These are phyloP conservation scores for pig (Sus scrofa) DNA, from an alignment of 2,113 vertebrate species.

Conservation along the genomic window DNA sequence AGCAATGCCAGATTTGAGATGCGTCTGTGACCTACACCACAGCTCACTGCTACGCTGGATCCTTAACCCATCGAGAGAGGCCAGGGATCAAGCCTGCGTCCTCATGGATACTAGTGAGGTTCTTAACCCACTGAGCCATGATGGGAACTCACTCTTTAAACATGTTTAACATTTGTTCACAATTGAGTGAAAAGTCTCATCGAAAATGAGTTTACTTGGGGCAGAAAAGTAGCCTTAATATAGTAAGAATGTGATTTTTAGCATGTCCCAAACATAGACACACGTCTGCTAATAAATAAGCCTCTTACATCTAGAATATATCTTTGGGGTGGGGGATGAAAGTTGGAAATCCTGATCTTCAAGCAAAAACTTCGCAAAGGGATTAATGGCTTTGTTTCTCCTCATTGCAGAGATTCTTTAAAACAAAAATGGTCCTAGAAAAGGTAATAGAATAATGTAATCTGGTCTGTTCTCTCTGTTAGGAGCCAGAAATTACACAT, in stretches of 20 bases:
- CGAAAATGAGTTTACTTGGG: not conserved
- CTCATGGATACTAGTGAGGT: no score
- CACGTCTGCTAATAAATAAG: not conserved
- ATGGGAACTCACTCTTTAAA: not conserved
- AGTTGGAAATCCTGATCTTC: not conserved
- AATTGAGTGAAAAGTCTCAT: not conserved
- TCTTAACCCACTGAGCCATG: no score
- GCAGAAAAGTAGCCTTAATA: not conserved
- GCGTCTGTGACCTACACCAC: no score
- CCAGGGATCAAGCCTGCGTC: no score
- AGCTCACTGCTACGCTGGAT: no score
- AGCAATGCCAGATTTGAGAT: no score
- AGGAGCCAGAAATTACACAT: not conserved
- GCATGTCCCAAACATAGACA: not conserved
- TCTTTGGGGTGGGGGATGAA: no score
- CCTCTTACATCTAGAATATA: not conserved
- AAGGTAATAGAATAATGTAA: not conserved
- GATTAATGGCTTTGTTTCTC: not conserved
- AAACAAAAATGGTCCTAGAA: not conserved
- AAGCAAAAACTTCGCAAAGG: not conserved
- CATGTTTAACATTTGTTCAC: not conserved
- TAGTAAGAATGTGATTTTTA: not conserved
- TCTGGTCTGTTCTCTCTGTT: not conserved
- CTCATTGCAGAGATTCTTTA: not conserved
- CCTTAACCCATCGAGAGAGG: no score